Base-by-base conservation (phyloP, 2,797 vertebrate genomes). In the Centropyge bicolor region DNA sequence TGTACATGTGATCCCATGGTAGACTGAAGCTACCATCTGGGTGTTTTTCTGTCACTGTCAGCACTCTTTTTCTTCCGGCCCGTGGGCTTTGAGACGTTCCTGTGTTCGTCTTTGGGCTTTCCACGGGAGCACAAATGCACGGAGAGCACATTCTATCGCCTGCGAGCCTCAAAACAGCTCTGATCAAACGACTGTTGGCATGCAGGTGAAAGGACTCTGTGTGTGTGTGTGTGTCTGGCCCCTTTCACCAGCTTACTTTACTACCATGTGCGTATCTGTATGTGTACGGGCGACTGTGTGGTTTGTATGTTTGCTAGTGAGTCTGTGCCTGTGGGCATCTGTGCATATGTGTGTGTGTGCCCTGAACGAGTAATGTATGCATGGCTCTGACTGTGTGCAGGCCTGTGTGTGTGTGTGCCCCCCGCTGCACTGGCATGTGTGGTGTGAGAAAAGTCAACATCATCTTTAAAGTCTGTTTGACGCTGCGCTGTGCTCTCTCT, bases 111-210 rank as follows among this genome's bases (percentile, higher is more conserved):
- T 91, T 71, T 86, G 70, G 87, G 75, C 81, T 91, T 92, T 87
- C 74, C 80, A 41, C 83, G 81, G 76, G 79, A 88, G 85, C 84
- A 82, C 79, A 81, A 83, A 90, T 83, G 90, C 86, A 86, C 63
- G 20, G 85, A 69, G 86, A 79, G 80, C 82, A 83, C 78, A 87
- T 90, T 87, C 84, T 67, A 83, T 89, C 45, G 48, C 68, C 51
- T 46, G 79, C 38, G 52, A 91, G 83, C 67, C 72, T 78, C 66
- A 52, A 75, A 86, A 84, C 79, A 62, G 66, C 70, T 70, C 82
- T 90, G 88, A 88, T 93, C 89, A 90, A 92, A 92, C 79, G 85
- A 84, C 67, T 80, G 85, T 81, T 89, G 85, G 84, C 80, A 63
- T 35, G 51, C 27, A 31, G 27, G 27, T 31, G 27, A 31, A 31